These are phyloP conservation scores for Perca flavescens DNA, from an alignment of 2,113 vertebrate genomes.

Conservation along the genomic window DNA sequence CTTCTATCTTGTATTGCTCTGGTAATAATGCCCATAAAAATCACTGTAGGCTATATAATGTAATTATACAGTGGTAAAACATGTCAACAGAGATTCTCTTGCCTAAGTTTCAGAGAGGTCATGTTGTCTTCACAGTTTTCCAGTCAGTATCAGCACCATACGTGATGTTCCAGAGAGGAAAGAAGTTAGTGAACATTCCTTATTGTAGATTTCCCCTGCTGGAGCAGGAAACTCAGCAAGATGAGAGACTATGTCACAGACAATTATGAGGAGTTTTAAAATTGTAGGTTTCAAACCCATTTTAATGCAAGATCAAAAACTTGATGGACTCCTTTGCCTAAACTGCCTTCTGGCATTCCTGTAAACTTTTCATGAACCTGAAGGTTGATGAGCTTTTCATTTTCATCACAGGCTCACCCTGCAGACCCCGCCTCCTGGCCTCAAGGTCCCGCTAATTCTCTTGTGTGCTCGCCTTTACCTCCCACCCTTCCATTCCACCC, in stretches of 20 bases:
- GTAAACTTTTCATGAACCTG: conserved; percentile 49
- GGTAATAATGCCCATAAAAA: neutral
- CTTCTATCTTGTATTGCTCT: neutral
- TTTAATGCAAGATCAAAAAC: neutral
- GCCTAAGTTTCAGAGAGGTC: neutral
- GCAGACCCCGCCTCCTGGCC: conserved; percentile 53
- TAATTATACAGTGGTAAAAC: conserved; percentile 10
- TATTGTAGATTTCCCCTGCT: neutral
- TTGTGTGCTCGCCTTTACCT: conserved; percentile 32
- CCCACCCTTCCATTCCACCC: conserved; percentile 37
- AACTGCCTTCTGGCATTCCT: neutral
- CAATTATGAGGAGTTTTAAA: neutral
- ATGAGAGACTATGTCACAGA: neutral
- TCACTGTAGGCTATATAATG: neutral
- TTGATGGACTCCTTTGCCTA: neutral
- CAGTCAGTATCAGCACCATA: neutral
- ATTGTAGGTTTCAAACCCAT: neutral
- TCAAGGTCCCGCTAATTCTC: conserved; percentile 23
- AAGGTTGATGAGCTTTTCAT: conserved; percentile 20
- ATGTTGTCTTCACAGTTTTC: conserved; percentile 28
- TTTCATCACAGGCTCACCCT: conserved; percentile 22
- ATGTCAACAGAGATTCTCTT: conserved; percentile 22
- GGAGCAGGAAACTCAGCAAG: neutral
- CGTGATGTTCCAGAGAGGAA: conserved; percentile 19
- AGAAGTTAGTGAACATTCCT: conserved; percentile 31